Conservation (phyloP, 2,888 invertebrate species). For the Polydrusus pterygomalis region DNA sequence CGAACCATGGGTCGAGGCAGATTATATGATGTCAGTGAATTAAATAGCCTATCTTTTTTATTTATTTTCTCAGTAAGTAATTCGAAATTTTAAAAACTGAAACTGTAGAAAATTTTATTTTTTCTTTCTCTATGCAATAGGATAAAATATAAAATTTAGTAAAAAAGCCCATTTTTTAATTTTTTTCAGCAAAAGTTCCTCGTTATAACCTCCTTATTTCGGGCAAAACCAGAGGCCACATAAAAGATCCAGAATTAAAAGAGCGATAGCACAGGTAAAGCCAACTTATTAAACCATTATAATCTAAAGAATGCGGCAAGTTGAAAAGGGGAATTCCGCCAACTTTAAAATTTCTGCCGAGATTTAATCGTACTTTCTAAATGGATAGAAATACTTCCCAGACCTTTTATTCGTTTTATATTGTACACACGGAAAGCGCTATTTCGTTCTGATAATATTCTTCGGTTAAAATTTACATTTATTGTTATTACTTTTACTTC, state of each 20-base stretch:
- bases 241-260: background rate
- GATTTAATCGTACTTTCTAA: constrained; percentile 37
- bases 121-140: no score
- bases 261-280: constrained; percentile 16
- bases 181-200: no score
- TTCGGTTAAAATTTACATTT: constrained; percentile 58
- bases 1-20: no score
- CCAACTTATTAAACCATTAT: constrained; percentile 32
- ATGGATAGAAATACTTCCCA: constrained; percentile 33
- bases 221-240: no score
- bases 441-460: constrained; percentile 46
- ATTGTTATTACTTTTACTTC: constrained; percentile 60
- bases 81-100: no score
- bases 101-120: no score
- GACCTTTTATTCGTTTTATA: constrained; percentile 30
- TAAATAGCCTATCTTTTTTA: no score
- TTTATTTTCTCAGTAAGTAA: no score
- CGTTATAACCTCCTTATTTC: background rate
- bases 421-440: constrained; percentile 29
- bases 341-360: constrained; percentile 26
- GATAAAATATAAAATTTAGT: no score
- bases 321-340: background rate
- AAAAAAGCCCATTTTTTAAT: no score
- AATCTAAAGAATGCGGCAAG: constrained; percentile 13
- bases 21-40: no score